phyloP scores from a whole-genome alignment of 2,797 vertebrate species.

The Ptychadena robeensis region DNA sequence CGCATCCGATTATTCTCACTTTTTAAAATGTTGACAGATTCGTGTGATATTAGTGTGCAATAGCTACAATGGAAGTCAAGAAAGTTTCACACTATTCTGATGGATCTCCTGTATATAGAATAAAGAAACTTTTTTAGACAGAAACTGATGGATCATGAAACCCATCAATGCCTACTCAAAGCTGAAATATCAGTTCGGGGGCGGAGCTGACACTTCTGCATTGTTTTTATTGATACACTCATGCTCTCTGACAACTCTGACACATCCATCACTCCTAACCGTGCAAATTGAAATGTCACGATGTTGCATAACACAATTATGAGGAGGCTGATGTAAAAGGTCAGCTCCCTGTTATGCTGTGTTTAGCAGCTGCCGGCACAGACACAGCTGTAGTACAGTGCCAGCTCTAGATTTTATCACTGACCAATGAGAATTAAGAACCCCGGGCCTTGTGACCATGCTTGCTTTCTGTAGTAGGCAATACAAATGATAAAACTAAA shows the following conservation, averaged over 20 bases:
- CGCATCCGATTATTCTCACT: no score
- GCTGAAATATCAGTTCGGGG: no score
- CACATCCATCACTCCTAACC: constrained; percentile 14
- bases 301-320: constrained; percentile 14
- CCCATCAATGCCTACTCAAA: no score
- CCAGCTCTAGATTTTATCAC: background rate
- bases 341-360: constrained; percentile 22
- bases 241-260: constrained; percentile 5
- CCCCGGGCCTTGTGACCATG: background rate
- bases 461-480: background rate
- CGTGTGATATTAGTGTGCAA: no score
- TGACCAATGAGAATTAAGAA: background rate
- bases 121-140: no score
- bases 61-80: no score
- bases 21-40: no score
- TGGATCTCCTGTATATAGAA: no score
- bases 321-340: constrained; percentile 33
- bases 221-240: background rate
- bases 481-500: background rate
- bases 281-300: constrained; percentile 27
- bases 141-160: no score
- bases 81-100: no score
- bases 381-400: background rate
- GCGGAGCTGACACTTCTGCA: background rate
- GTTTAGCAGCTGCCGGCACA: constrained; percentile 3